Conservation (phyloP, 2,888 invertebrate genomes). For the Cactoblastis cactorum region DNA sequence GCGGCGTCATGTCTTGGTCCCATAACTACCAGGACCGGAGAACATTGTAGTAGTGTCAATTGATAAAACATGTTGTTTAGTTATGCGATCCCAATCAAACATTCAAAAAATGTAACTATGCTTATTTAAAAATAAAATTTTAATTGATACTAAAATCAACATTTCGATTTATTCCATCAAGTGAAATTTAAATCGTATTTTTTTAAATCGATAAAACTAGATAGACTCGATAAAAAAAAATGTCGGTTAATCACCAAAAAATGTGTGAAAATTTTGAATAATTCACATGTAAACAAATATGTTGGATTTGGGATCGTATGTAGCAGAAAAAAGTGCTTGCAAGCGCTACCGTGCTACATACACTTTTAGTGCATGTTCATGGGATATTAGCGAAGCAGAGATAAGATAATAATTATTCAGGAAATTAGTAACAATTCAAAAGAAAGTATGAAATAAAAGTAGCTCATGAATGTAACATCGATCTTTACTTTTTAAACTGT, state of each 20-base stretch:
- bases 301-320: constrained; percentile 29
- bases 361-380: constrained; percentile 34
- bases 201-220: too few species aligned
- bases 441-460: too few species aligned
- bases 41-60: constrained; percentile 48
- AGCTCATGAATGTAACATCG: too few species aligned
- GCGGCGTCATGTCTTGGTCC: constrained; percentile 92
- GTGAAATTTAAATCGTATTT: too few species aligned
- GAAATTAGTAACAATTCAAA: too few species aligned
- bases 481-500: too few species aligned
- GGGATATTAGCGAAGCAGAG: constrained; percentile 31
- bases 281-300: background rate
- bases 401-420: background rate
- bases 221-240: too few species aligned
- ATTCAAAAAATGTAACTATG: background rate
- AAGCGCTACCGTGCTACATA: constrained; percentile 43
- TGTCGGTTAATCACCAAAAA: too few species aligned
- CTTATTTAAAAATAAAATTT: background rate
- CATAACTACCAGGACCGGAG: constrained; percentile 82
- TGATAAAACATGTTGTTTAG: constrained; percentile 19
- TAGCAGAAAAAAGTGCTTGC: constrained; percentile 25
- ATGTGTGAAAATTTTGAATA: too few species aligned
- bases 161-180: too few species aligned
- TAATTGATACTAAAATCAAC: too few species aligned
- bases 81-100: constrained; percentile 31